Evolutionary conservation across 92 coral and sea anemone genomes (phyloP), one percentile per base, ranked within the genome.

Genomic region (Phenganax marumi): DNA sequence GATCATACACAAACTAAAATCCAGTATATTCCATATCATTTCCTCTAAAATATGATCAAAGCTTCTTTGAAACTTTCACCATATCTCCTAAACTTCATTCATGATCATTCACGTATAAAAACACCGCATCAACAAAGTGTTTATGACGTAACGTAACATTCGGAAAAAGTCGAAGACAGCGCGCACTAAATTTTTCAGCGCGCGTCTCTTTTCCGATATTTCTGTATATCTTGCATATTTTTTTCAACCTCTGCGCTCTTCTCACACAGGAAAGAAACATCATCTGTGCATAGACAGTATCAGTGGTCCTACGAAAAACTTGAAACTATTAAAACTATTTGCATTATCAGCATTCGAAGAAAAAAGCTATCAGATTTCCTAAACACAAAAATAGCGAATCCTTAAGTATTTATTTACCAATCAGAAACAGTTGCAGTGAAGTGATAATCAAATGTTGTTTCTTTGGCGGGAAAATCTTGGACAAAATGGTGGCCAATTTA

Each of bases 81-180:
- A n/a, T 55, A 55, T 55, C 61, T 18, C 43, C 43, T 5, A 33
- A 33, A 33, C 43, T 33, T 33, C 43, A 33, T 33, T 33, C 22
- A 1, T 58, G 65, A 18, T 58, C 65, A 19, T 58, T 23, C 19
- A 58, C 13, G 65, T 58, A 19, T 56, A 21, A 21, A 83, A 61
- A 25, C 65, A 54, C 55, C 22, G 72, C 86, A 70, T 72, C 70
- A 56, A 48, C 63, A 65, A 50, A 17, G 21, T 47, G 6, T 64
- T 13, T 62, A 62, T 13, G 23, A 64, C 70, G 47, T 64, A 43
- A 64, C 70, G 47, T 64, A 43, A 64, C 46, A 22, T 10, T 64
- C 70, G 65, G 65, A 58, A 58, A 14, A 16, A 18, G 65, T 23
- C 65, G 65, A 23, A 58, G 21, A 33, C 5, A 33, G 43, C 5